phyloP scores from a whole-genome alignment of 2,888 invertebrate genomes.

The Sepiola atlantica region DNA sequence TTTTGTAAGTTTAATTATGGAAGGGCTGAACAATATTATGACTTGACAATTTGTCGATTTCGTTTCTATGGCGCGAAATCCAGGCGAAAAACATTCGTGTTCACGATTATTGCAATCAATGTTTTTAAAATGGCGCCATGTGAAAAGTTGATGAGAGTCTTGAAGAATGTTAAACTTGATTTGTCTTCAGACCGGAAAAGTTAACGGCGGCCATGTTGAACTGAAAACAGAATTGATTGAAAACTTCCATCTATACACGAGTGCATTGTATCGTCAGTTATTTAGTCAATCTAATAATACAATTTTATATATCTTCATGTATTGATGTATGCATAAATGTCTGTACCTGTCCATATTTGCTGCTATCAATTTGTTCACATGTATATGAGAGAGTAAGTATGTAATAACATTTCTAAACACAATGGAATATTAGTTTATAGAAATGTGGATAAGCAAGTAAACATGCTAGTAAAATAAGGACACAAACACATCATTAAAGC shows the following conservation, averaged over 20 bases:
- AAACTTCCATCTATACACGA: neutral
- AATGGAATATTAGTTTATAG: too few species aligned
- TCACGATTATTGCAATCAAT: neutral
- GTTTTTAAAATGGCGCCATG: neutral
- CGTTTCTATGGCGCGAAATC: neutral
- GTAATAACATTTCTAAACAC: too few species aligned
- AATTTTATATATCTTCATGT: neutral
- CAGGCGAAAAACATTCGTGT: neutral
- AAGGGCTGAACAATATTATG: too few species aligned
- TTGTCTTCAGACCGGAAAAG: neutral
- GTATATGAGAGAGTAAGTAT: too few species aligned
- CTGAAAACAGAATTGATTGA: neutral
- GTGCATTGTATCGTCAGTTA: too few species aligned
- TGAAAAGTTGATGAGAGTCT: neutral
- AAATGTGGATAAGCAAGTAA: too few species aligned
- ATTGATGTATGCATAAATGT: neutral
- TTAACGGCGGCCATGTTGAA: neutral
- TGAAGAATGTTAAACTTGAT: neutral
- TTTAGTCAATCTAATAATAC: neutral
- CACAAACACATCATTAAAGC: too few species aligned
- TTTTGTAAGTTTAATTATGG: neutral
- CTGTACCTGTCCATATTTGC: too few species aligned
- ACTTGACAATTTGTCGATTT: neutral
- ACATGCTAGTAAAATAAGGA: too few species aligned
- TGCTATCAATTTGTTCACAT: too few species aligned